Base-by-base conservation (phyloP, 2,113 vertebrate species). In the Gobio gobio region DNA sequence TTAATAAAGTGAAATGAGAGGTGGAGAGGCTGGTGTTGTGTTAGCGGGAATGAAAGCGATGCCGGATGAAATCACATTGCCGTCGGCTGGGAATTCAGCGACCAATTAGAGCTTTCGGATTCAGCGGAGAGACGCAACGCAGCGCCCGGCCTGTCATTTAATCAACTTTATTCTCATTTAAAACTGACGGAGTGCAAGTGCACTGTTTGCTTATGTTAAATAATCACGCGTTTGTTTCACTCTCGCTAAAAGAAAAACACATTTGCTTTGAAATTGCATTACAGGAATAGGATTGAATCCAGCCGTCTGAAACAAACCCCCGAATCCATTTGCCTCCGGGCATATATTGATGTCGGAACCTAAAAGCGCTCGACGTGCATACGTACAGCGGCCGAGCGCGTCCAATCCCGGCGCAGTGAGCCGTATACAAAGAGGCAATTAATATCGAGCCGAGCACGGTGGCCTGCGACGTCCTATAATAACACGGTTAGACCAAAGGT, bases 401-500 rank as follows among this genome's bases (percentile, higher is more conserved):
- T 20, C 81, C 51, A n/a, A 26, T 54, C 40, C 3, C 3, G 0
- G 26, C 0, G 61, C 63, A 10, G 29, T 13, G 58, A 49, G 45
- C 59, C 74, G 18, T 78, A 83, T 16, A 88, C 75, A 43, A 77
- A 92, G 92, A 94, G 93, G 91, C 93, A 91, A 94, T 95, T 95
- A 94, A 88, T 91, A 91, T 61, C 66, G 90, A 94, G 90, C 92
- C 88, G 90, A 83, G 91, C 93, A 54, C 88, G 72, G 84, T 89
- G 91, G 86, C 90, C 91, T 89, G 89, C 90, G 91, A 92, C 91
- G 91, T 94, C 95, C 93, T 92, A 85, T 94, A 94, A 93, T 92
- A 93, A 92, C 91, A 92, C 90, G 85, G 93, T 95, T 94, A 89
- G 93, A 91, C 87, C 90, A 93, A 94, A 94, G 94, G 94, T 95